Evolutionary conservation across 2,113 vertebrate species (phyloP).

Genomic region (Nerophis ophidion): DNA sequence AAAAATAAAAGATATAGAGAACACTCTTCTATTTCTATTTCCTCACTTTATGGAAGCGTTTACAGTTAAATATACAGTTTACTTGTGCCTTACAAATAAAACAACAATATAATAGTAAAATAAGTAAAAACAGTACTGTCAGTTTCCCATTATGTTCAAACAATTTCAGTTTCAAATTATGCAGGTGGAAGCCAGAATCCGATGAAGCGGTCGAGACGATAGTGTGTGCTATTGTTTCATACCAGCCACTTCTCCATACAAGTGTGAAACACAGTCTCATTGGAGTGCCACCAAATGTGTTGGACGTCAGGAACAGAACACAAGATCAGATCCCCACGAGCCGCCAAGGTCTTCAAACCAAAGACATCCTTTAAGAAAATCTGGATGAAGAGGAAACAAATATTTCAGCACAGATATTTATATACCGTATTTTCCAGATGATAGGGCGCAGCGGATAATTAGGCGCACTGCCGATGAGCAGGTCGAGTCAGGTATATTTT

Average conservation of each 20-base stretch:
- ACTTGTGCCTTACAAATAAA: too few species aligned
- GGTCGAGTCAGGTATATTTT: too few species aligned
- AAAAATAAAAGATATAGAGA: too few species aligned
- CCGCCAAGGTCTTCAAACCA: slow-evolving; percentile 80
- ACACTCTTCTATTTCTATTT: background rate
- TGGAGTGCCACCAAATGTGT: slow-evolving; percentile 83
- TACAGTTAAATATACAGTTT: background rate
- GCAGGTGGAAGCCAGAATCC: background rate
- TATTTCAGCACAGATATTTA: background rate
- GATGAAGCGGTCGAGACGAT: background rate
- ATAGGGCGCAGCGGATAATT: too few species aligned
- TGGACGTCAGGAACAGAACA: slow-evolving; percentile 72
- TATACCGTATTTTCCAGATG: too few species aligned
- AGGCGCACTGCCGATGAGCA: too few species aligned
- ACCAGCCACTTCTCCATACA: slow-evolving; percentile 85
- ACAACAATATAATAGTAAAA: too few species aligned
- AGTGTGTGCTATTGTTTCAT: slow-evolving; percentile 25
- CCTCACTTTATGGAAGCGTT: background rate
- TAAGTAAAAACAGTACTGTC: too few species aligned
- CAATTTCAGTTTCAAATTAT: too few species aligned
- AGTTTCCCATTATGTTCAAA: too few species aligned
- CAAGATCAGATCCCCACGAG: slow-evolving; percentile 74
- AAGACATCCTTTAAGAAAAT: slow-evolving; percentile 75
- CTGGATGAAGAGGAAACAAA: slow-evolving; percentile 30
- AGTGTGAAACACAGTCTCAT: slow-evolving; percentile 76